These are phyloP conservation scores for mouse (Mus musculus) DNA, from an alignment of 2,113 vertebrate genomes.

Conservation along the genomic window DNA sequence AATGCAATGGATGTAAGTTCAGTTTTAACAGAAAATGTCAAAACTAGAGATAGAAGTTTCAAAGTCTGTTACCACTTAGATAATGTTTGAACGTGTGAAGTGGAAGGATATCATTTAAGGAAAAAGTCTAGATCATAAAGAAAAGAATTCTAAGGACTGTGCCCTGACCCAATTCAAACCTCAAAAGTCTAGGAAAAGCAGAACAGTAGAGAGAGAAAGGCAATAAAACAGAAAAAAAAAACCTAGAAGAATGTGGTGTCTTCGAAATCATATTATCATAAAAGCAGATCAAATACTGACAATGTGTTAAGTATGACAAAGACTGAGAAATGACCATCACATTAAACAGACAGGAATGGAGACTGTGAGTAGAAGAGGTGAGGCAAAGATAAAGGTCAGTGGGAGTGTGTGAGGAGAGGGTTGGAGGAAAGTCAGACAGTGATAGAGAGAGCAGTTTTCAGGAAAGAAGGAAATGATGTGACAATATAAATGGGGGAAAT, in stretches of 20 bases:
- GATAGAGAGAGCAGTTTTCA: background rate
- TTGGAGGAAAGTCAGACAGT: background rate
- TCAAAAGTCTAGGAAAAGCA: background rate
- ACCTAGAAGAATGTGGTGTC: background rate
- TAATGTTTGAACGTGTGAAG: background rate
- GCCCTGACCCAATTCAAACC: background rate
- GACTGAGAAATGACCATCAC: background rate
- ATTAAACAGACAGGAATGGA: background rate
- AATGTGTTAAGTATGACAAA: background rate
- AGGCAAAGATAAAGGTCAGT: background rate
- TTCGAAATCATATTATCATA: background rate
- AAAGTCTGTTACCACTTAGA: background rate
- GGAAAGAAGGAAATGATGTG: background rate
- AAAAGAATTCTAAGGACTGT: background rate
- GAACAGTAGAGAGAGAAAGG: background rate
- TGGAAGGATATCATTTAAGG: background rate
- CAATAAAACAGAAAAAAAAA: background rate
- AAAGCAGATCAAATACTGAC: background rate
- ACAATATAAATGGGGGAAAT: background rate
- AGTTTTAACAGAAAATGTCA: conserved; percentile 12
- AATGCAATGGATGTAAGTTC: background rate
- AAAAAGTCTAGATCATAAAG: background rate
- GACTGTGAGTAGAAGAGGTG: background rate
- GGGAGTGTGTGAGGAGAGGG: background rate
- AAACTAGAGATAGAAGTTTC: background rate